These are phyloP conservation scores for Lithobates sylvaticus DNA, from an alignment of 2,797 vertebrate species.

Conservation along the genomic window DNA sequence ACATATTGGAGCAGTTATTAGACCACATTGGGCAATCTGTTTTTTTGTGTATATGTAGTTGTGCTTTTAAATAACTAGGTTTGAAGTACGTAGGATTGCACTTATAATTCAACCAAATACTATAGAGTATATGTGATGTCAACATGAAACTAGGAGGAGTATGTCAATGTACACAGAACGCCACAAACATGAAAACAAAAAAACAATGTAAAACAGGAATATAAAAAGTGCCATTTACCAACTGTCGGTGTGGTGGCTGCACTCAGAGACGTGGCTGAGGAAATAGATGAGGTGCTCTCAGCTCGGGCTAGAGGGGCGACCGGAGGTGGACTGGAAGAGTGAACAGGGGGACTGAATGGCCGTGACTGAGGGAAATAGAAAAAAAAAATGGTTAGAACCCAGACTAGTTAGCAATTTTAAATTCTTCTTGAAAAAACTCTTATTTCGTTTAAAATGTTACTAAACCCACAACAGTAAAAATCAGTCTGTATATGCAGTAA, in stretches of 20 bases:
- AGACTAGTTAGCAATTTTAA: neutral
- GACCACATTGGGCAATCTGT: too few species aligned
- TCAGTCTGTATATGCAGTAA: too few species aligned
- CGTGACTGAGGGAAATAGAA: constrained; percentile 80
- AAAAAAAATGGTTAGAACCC: neutral
- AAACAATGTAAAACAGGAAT: constrained; percentile 20
- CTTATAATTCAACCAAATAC: too few species aligned
- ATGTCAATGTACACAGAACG: neutral
- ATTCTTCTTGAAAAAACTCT: neutral
- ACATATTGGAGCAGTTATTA: too few species aligned
- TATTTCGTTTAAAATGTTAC: too few species aligned
- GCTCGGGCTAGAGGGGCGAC: constrained; percentile 94
- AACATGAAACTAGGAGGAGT: neutral
- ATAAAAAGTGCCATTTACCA: constrained; percentile 77
- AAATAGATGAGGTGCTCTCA: constrained; percentile 97
- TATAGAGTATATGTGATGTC: too few species aligned
- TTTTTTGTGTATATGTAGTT: too few species aligned
- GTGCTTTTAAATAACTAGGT: too few species aligned
- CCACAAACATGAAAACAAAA: neutral
- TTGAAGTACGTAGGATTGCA: too few species aligned
- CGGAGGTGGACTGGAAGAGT: constrained; percentile 94
- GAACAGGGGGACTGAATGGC: constrained; percentile 93
- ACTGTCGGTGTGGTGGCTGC: constrained; percentile 96
- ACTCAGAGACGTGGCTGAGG: constrained; percentile 93
- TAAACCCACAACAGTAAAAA: too few species aligned